Evolutionary conservation across 1,140 invertebrate genomes (phyloP).

Genomic region (Drosophila kohkoa): DNA sequence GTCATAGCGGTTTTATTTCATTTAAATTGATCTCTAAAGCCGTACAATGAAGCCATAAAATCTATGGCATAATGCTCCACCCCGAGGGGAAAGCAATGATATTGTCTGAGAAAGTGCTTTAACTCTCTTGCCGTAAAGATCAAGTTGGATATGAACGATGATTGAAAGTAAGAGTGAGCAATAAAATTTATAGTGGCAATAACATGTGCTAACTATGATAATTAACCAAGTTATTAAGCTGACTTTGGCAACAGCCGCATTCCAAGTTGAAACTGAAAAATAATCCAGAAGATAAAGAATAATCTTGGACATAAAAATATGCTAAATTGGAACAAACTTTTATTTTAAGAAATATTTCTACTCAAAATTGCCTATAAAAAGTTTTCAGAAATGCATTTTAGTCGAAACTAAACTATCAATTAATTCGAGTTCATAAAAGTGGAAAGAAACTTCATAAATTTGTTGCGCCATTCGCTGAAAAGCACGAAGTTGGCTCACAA

Average conservation of each 20-base stretch:
- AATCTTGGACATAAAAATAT: neutral
- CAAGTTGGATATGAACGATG: neutral
- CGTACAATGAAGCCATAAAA: constrained; percentile 51
- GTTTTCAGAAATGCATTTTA: constrained; percentile 2
- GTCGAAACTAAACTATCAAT: constrained; percentile 17
- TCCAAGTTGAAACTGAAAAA: neutral
- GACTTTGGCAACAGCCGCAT: neutral
- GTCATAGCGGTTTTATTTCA: constrained; percentile 67
- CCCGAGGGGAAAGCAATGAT: constrained; percentile 16
- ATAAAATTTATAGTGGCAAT: neutral
- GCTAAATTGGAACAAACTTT: neutral
- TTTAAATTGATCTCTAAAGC: constrained; percentile 79
- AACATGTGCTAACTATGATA: constrained; percentile 29
- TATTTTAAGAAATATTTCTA: neutral
- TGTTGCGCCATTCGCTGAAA: constrained; percentile 44
- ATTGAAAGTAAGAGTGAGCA: constrained; percentile 7
- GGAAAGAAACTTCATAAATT: constrained; percentile 53
- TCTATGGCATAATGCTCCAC: constrained; percentile 16
- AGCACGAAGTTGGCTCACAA: constrained; percentile 66
- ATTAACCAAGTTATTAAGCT: constrained; percentile 18
- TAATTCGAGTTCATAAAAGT: constrained; percentile 31
- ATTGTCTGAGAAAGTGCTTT: constrained; percentile 21
- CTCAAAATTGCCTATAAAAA: neutral
- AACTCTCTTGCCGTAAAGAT: constrained; percentile 18
- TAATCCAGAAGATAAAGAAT: neutral